Conservation (phyloP, 2,888 invertebrate genomes). For the Notodonta dromedarius region DNA sequence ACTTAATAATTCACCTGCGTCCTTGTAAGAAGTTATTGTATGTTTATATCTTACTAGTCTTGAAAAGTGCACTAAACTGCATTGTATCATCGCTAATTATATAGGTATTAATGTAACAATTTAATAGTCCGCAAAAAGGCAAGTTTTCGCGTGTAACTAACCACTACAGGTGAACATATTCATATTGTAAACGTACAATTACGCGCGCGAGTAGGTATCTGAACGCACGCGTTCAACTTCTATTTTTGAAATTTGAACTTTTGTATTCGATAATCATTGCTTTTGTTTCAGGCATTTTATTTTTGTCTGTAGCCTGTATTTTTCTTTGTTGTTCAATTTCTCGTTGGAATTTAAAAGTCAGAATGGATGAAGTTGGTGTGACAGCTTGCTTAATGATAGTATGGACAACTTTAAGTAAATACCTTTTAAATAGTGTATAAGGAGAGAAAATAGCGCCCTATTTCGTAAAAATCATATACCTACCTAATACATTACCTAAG, state of each 20-base stretch:
- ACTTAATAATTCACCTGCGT: not conserved
- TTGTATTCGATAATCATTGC: constrained; percentile 43
- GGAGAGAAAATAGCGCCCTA: not conserved
- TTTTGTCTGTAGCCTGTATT: constrained; percentile 23
- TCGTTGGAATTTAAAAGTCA: not conserved
- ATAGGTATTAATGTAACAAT: constrained; percentile 32
- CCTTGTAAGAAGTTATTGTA: not conserved
- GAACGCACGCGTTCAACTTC: constrained; percentile 57
- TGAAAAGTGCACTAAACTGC: constrained; percentile 17
- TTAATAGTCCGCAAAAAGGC: constrained; percentile 46
- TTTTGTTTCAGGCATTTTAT: constrained; percentile 32
- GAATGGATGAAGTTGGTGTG: not conserved
- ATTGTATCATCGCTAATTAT: constrained; percentile 23
- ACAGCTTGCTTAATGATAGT: not conserved
- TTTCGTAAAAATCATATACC: no score
- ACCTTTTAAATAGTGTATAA: not conserved
- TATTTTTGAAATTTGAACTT: constrained; percentile 62
- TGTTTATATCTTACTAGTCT: not conserved
- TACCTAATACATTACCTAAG: no score
- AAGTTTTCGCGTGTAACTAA: constrained; percentile 56
- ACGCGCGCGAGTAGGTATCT: constrained; percentile 29
- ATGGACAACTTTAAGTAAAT: not conserved
- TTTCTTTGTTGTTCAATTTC: constrained; percentile 3
- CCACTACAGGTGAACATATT: constrained; percentile 54
- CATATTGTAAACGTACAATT: constrained; percentile 48